Evolutionary conservation across 2,888 invertebrate genomes (phyloP).

Genomic region (Stenchaetothrips biformis): DNA sequence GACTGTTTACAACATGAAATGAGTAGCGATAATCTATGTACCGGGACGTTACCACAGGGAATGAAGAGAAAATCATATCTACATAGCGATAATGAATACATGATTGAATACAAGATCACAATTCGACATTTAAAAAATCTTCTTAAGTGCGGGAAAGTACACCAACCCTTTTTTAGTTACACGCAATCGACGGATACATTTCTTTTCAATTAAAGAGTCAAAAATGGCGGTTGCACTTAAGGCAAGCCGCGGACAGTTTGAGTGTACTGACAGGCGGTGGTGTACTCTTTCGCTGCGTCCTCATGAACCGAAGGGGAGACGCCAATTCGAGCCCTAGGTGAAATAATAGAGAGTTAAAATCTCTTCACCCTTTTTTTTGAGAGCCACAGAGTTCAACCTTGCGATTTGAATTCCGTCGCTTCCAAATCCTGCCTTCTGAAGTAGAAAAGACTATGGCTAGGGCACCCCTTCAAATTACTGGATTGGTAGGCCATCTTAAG

Average conservation of each 20-base stretch:
- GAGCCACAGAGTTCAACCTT: too few relatives aligned
- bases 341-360: too few relatives aligned
- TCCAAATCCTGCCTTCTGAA: too few relatives aligned
- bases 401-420: too few relatives aligned
- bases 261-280: not conserved
- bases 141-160: not conserved
- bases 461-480: not conserved
- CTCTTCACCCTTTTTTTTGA: too few relatives aligned
- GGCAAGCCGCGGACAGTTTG: too few relatives aligned
- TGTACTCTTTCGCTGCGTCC: not conserved
- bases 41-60: not conserved
- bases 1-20: not conserved
- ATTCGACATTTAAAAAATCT: slow-evolving; percentile 9
- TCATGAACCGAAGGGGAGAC: not conserved
- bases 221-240: too few relatives aligned
- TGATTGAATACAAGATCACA: slow-evolving; percentile 18
- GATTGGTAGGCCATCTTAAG: not conserved
- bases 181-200: too few relatives aligned
- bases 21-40: not conserved
- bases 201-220: too few relatives aligned
- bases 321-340: not conserved
- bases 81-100: not conserved
- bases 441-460: too few relatives aligned
- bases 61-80: not conserved
- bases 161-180: not conserved